These are phyloP conservation scores for Melangyna quadrimaculata DNA, from an alignment of 2,888 invertebrate genomes.

Conservation along the genomic window DNA sequence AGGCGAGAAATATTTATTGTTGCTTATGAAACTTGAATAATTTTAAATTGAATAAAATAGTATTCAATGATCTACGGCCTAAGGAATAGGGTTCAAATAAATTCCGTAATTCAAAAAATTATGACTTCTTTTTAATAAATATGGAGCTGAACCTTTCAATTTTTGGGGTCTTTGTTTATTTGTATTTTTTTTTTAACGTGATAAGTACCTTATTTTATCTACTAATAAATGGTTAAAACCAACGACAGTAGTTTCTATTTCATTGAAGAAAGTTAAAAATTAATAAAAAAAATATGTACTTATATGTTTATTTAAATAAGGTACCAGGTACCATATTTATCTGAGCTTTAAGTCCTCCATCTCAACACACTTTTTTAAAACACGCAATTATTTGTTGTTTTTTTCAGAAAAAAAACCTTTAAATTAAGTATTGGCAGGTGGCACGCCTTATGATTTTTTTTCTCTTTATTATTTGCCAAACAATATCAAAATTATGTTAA, in stretches of 20 bases:
- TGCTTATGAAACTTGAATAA: neutral
- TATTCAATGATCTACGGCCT: neutral
- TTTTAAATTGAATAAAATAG: neutral
- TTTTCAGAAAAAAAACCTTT: neutral
- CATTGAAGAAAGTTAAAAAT: too few species aligned
- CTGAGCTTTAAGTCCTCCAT: neutral
- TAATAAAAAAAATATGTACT: too few species aligned
- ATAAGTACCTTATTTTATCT: too few species aligned
- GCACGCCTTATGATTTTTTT: neutral
- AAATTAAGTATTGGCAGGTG: neutral
- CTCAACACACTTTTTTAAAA: neutral
- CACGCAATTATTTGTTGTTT: neutral
- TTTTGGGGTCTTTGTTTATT: too few species aligned
- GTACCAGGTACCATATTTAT: too few species aligned
- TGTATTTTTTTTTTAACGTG: too few species aligned
- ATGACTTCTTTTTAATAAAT: neutral
- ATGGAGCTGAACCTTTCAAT: too few species aligned
- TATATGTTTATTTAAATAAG: too few species aligned
- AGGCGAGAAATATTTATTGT: constrained; percentile 48
- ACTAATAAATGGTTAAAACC: too few species aligned
- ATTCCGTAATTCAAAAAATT: neutral
- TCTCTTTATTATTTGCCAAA: neutral
- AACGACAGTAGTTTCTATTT: too few species aligned
- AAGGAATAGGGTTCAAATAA: neutral
- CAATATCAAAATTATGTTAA: neutral